phyloP scores from a whole-genome alignment of 2,888 invertebrate species.

The Caenorhabditis sp. region DNA sequence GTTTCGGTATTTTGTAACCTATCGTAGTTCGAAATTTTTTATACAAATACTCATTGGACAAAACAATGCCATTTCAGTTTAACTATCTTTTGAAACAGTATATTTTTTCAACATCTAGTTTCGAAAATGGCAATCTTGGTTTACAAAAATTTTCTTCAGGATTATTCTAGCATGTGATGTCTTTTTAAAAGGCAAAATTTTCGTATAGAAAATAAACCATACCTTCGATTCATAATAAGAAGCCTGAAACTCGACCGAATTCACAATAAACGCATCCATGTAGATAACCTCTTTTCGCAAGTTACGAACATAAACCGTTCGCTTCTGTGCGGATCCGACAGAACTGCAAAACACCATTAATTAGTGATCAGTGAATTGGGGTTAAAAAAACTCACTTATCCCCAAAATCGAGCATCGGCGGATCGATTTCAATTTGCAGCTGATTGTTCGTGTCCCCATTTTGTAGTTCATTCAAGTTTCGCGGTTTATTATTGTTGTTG shows the following conservation, averaged over 20 bases:
- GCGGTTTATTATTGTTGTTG: neutral
- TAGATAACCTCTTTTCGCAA: conserved; percentile 26
- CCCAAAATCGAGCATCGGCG: conserved; percentile 54
- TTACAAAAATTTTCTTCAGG: no score
- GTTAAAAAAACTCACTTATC: conserved; percentile 32
- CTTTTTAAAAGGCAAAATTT: no score
- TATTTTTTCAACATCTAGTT: no score
- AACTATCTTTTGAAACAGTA: no score
- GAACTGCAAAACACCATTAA: conserved; percentile 27
- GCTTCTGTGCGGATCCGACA: conserved; percentile 42
- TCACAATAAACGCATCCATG: conserved; percentile 46
- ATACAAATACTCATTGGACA: no score
- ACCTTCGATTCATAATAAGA: conserved; percentile 27
- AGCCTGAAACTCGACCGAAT: conserved; percentile 47
- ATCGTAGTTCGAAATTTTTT: no score
- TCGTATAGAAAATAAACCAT: no score
- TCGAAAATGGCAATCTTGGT: no score
- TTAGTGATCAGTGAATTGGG: neutral
- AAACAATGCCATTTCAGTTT: no score
- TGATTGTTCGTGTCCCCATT: neutral
- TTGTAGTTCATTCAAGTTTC: neutral
- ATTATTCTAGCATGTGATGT: no score
- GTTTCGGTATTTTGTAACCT: no score
- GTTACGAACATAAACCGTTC: conserved; percentile 41
- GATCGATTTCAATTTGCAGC: conserved; percentile 46